Base-by-base conservation (phyloP, 2,797 vertebrate species). In the Columba guinea region DNA sequence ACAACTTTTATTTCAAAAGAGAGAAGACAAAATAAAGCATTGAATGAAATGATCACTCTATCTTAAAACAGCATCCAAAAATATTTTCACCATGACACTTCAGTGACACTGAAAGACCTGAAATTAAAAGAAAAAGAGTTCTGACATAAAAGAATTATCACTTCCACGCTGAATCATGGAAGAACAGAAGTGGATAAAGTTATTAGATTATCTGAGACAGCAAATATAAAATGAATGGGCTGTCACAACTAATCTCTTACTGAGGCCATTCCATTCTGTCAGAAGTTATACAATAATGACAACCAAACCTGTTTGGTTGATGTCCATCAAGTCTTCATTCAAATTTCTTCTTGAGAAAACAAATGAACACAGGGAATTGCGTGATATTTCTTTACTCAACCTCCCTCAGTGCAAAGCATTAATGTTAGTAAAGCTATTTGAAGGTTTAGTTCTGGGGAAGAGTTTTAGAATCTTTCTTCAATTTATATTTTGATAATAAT, bases 171-270 rank as follows among this genome's bases (percentile, higher is more conserved):
- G 71, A 92, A 75, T 84, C 59, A 64, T 37, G 30, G 14, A 88
- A 84, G 68, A 93, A 91, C 51, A 78, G 73, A 95, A 86, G 34
- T 77, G 53, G 60, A 80, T 83, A 67, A 90, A 91, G 41, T 87
- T 82, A 93, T 84, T 77, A 80, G 59, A 92, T 94, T 89, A 77
- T 70, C 70, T 80, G 83, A 93, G 86, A 84, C 32, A 87, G 68
- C 37, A 89, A 86, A 91, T 80, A 76, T 6, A 11, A 91, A 92
- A 86, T 87, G 35, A 94, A 59, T 82, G 65, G 39, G 10, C 53
- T 87, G 65, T 64, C 77, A 93, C 11, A 19, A 87, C 59, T 83
- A 74, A 80, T 86, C 39, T 90, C 26, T 68, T 70, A 84, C 35
- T 53, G 56, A 82, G 51, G 27, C 49, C 46, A n/a, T 91, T 79